Conservation (phyloP, 1,140 invertebrate genomes). For the Pseudoatta argentina region DNA sequence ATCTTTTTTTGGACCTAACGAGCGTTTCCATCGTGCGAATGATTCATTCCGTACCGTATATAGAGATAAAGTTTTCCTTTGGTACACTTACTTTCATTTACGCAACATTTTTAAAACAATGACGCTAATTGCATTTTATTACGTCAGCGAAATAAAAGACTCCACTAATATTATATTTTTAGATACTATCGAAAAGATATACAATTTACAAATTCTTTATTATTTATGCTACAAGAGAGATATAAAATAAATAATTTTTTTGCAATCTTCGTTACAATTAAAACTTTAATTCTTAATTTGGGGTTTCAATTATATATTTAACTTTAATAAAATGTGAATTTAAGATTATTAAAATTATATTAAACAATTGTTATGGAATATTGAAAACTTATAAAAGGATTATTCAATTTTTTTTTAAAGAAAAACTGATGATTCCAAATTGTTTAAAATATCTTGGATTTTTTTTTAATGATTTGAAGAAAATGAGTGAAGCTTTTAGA, state of each 20-base stretch:
- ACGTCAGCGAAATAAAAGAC: background rate
- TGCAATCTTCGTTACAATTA: background rate
- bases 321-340: slow-evolving; percentile 11
- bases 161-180: background rate
- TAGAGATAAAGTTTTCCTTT: background rate
- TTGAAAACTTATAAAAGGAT: background rate
- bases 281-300: background rate
- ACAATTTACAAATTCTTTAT: background rate
- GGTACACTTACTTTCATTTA: slow-evolving; percentile 8
- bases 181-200: background rate
- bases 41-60: slow-evolving; percentile 9
- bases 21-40: background rate
- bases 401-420: background rate
- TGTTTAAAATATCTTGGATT: background rate
- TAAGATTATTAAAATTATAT: background rate
- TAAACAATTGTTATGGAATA: background rate
- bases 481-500: background rate
- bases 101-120: background rate
- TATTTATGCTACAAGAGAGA: background rate
- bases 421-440: background rate
- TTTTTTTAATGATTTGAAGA: slow-evolving; percentile 8
- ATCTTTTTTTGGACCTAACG: slow-evolving; percentile 33
- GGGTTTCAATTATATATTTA: background rate
- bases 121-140: background rate
- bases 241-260: background rate